Percentiles rank a stretch among this genome's conserved stretches.
phyloP scores from a whole-genome alignment of 2,888 invertebrate genomes.

The Globia sparganii region DNA sequence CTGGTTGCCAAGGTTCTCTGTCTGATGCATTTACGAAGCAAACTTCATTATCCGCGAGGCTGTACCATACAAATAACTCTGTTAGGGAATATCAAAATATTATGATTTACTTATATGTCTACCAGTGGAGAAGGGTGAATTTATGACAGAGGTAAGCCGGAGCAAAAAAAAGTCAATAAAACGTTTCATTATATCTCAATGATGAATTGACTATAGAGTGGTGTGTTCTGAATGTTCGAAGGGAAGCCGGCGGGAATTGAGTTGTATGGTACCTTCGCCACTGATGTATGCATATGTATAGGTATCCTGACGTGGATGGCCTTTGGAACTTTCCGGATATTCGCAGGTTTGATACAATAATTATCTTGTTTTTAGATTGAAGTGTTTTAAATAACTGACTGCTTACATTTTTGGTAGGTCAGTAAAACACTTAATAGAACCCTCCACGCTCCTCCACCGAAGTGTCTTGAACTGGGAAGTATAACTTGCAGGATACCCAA shows the following conservation, averaged over 20 bases:
- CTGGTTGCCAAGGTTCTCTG: neutral
- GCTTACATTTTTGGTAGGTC: neutral
- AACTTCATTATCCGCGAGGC: conserved; percentile 24
- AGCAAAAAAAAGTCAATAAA: no score
- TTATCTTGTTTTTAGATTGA: neutral
- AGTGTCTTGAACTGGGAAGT: neutral
- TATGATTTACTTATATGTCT: no score
- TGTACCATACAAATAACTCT: neutral
- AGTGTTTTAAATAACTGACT: neutral
- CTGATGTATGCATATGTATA: no score
- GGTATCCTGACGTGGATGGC: neutral
- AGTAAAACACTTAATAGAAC: neutral
- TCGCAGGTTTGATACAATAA: neutral
- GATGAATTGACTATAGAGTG: no score
- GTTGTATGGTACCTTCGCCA: no score
- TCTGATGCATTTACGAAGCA: conserved; percentile 18
- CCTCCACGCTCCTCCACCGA: no score
- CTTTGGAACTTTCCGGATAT: neutral
- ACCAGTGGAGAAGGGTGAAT: no score
- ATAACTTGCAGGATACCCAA: neutral
- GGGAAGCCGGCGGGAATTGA: no score
- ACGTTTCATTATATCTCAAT: no score
- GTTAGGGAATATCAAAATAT: conserved; percentile 1
- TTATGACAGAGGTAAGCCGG: no score
- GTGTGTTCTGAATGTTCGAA: no score